Conservation (phyloP, 2,888 invertebrate genomes). For the Eilema depressum region DNA sequence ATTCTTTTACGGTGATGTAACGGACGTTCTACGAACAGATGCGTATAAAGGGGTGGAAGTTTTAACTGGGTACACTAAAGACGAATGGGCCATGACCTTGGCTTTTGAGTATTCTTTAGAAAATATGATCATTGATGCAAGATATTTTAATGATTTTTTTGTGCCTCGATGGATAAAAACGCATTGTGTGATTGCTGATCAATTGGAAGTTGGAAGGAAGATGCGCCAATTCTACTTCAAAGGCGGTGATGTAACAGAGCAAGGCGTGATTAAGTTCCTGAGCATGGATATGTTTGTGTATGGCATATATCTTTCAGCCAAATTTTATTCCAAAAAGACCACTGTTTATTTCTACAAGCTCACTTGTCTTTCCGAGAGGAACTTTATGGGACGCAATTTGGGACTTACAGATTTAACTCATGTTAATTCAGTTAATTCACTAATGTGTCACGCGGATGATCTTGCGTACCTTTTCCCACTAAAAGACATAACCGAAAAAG, state of each 20-base stretch:
- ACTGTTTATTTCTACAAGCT: constrained; percentile 68
- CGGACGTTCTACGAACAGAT: constrained; percentile 76
- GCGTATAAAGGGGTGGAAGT: constrained; percentile 86
- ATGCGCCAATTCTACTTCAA: constrained; percentile 63
- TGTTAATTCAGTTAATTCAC: constrained; percentile 41
- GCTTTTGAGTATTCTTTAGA: constrained; percentile 37
- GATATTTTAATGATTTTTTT: constrained; percentile 60
- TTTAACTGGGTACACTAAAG: constrained; percentile 90
- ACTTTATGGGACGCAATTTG: constrained; percentile 52
- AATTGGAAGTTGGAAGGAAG: constrained; percentile 60
- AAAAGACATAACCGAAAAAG: constrained; percentile 44
- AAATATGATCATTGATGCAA: constrained; percentile 51
- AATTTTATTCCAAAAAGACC: constrained; percentile 53
- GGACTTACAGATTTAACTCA: constrained; percentile 39
- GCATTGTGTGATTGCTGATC: constrained; percentile 55
- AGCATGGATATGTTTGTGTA: constrained; percentile 56
- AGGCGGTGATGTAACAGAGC: constrained; percentile 50
- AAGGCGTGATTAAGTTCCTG: constrained; percentile 54
- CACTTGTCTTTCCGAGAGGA: constrained; percentile 65
- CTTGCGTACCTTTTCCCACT: constrained; percentile 63
- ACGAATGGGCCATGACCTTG: constrained; percentile 87
- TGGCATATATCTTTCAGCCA: constrained; percentile 54
- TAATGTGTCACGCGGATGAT: constrained; percentile 65
- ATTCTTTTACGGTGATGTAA: constrained; percentile 63
- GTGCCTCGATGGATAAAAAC: constrained; percentile 57